phyloP scores from a whole-genome alignment of 2,797 vertebrate genomes.

The Forpus xanthops region DNA sequence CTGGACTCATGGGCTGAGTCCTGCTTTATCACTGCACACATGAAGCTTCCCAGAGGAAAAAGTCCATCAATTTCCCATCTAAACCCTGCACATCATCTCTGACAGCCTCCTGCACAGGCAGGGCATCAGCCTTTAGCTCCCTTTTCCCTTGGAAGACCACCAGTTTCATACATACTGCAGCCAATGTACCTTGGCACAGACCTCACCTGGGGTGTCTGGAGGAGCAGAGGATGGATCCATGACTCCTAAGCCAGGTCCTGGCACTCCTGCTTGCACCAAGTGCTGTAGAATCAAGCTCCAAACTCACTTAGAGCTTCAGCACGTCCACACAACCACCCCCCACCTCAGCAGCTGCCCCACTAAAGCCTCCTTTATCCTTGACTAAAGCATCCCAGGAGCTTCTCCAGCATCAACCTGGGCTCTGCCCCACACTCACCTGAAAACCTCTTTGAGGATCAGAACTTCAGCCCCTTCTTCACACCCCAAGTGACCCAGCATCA shows the following conservation, averaged over 20 bases:
- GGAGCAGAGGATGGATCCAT: not conserved
- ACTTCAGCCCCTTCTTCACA: accelerated
- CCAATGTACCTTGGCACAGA: not conserved
- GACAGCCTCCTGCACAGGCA: not conserved
- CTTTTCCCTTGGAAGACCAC: not conserved
- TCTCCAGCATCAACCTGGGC: not conserved
- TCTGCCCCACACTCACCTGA: too few relatives aligned
- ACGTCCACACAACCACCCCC: not conserved
- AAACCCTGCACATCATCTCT: too few relatives aligned
- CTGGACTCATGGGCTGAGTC: not conserved
- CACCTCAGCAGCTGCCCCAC: not conserved
- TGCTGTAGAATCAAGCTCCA: not conserved
- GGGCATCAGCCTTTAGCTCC: not conserved
- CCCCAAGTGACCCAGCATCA: accelerated
- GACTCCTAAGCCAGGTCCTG: not conserved
- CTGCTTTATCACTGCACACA: not conserved
- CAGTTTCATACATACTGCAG: accelerated
- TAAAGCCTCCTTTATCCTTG: not conserved
- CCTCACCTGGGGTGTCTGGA: not conserved
- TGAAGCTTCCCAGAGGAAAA: not conserved
- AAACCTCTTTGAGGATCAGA: not conserved
- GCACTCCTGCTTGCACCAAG: not conserved
- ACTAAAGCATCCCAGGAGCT: not conserved
- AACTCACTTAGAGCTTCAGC: not conserved
- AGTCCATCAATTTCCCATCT: not conserved